Conservation (phyloP, 2,113 vertebrate species). For the Ciconia maguari region DNA sequence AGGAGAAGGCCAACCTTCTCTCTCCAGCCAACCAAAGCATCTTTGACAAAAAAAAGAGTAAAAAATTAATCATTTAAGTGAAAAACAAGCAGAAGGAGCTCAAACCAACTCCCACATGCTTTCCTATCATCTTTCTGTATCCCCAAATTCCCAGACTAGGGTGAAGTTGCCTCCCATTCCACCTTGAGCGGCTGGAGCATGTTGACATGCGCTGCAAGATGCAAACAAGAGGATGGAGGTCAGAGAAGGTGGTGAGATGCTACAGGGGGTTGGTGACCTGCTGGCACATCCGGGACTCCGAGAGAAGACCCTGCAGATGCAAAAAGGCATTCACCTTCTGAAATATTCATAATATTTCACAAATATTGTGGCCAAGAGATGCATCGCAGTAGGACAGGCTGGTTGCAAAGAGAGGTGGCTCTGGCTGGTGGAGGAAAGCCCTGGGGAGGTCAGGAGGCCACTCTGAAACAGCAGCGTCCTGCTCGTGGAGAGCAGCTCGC, state of each 20-base stretch:
- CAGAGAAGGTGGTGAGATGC: not conserved
- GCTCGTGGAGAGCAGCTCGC: not conserved
- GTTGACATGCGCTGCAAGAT: not conserved
- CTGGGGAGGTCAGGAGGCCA: not conserved
- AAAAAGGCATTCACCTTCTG: not conserved
- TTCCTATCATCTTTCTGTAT: not conserved
- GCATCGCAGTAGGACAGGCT: not conserved
- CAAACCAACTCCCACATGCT: not conserved
- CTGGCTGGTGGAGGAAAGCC: not conserved
- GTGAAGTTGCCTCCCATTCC: not conserved
- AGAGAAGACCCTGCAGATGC: not conserved
- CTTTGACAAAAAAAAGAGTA: not conserved
- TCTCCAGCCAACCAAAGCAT: accelerated
- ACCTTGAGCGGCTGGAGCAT: not conserved
- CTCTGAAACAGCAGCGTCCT: accelerated
- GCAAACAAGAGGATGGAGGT: not conserved
- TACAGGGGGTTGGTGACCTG: not conserved
- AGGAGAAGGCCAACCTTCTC: not conserved
- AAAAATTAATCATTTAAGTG: not conserved
- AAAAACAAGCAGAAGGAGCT: not conserved
- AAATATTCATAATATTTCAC: not conserved
- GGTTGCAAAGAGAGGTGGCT: not conserved
- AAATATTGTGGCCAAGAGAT: not conserved
- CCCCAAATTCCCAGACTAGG: not conserved
- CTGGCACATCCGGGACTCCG: not conserved